phyloP scores from a whole-genome alignment of 2,113 vertebrate genomes.

The Phoxinus phoxinus region DNA sequence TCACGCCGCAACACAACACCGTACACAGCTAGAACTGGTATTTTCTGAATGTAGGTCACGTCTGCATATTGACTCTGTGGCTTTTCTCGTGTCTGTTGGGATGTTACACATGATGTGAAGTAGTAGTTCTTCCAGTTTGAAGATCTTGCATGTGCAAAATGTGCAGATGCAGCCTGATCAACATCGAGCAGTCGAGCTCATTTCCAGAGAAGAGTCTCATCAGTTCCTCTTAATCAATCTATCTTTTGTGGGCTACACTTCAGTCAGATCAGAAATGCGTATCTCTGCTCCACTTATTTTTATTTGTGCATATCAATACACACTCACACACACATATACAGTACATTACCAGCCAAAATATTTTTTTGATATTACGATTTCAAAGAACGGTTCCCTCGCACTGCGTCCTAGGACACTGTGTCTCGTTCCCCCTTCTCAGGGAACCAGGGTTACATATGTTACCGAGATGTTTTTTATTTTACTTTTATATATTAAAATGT shows the following conservation, averaged over 20 bases:
- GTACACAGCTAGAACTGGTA: not conserved
- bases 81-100: not conserved
- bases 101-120: not conserved
- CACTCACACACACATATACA: no score
- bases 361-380: no score
- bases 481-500: no score
- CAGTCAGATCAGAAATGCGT: not conserved
- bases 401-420: no score
- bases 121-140: not conserved
- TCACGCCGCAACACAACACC: not conserved
- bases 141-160: not conserved
- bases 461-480: no score
- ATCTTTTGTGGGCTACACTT: not conserved
- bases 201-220: slow-evolving; percentile 7
- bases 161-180: not conserved
- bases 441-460: no score
- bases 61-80: not conserved
- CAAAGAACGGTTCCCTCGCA: no score
- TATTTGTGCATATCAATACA: not conserved
- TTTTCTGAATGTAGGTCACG: slow-evolving; percentile 2
- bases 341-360: no score
- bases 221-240: not conserved
- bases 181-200: not conserved
- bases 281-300: not conserved
- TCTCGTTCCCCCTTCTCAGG: no score